Percentiles rank a stretch among this genome's conserved stretches.
phyloP scores from a whole-genome alignment of 2,113 vertebrate genomes.

The Jacana jacana region DNA sequence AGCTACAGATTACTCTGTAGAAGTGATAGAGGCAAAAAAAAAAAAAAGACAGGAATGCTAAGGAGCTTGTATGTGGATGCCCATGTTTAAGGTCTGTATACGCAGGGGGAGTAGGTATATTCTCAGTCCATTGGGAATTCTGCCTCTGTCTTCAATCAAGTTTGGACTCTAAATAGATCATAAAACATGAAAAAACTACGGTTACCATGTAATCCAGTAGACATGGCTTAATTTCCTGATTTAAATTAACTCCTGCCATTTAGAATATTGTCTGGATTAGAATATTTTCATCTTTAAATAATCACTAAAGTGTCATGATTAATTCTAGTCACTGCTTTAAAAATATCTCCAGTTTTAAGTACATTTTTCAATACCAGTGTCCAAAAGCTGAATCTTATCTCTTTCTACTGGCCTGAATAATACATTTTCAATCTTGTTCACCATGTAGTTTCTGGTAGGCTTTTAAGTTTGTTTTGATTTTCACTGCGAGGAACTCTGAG shows the following conservation, averaged over 20 bases:
- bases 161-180: background rate
- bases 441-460: background rate
- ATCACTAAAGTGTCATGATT: background rate
- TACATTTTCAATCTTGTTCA: slow-evolving; percentile 11
- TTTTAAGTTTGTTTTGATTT: slow-evolving; percentile 63
- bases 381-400: background rate
- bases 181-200: background rate
- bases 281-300: background rate
- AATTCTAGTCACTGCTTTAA: background rate
- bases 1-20: background rate
- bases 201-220: background rate
- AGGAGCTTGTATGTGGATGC: background rate
- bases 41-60: background rate
- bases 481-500: background rate
- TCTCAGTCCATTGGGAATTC: background rate
- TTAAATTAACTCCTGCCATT: background rate
- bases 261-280: background rate
- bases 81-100: background rate
- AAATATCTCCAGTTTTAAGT: background rate
- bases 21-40: background rate
- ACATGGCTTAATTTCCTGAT: background rate
- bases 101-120: accelerated
- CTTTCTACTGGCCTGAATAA: slow-evolving; percentile 4
- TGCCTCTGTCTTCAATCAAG: background rate
- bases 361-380: background rate